Conservation (phyloP, 2,113 vertebrate species). For the Laticauda laticaudata region DNA sequence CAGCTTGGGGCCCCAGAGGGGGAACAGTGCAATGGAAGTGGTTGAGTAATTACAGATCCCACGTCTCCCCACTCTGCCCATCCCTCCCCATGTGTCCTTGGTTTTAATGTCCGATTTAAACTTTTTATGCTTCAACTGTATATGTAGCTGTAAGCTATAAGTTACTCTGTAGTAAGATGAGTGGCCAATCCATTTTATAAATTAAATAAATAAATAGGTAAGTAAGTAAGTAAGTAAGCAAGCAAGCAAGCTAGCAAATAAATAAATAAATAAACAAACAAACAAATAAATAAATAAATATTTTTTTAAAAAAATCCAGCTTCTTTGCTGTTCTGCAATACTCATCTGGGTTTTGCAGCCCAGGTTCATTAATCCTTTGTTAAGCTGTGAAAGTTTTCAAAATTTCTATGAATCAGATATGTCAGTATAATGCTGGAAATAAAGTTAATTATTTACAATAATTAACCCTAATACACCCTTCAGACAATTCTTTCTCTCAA, state of each 20-base stretch:
- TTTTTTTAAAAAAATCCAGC: background rate
- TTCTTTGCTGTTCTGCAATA: background rate
- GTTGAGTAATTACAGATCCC: background rate
- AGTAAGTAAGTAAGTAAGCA: no score
- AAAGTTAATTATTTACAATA: background rate
- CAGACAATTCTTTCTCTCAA: background rate
- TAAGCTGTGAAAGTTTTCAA: background rate
- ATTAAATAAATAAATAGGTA: background rate
- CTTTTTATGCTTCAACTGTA: background rate
- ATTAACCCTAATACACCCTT: background rate
- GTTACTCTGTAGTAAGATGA: no score
- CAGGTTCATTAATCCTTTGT: background rate
- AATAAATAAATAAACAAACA: no score
- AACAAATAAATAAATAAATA: background rate
- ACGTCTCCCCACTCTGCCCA: background rate
- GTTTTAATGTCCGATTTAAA: background rate
- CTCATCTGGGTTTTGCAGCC: background rate
- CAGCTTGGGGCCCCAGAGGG: background rate
- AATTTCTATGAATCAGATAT: background rate
- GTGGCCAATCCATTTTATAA: no score
- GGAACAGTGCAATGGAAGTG: background rate
- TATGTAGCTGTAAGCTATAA: background rate
- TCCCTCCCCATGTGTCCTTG: background rate
- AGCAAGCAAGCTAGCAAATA: background rate
- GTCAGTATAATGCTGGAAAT: background rate